Base-by-base conservation (phyloP, 2,888 invertebrate genomes). In the Stenodema calcarata region DNA sequence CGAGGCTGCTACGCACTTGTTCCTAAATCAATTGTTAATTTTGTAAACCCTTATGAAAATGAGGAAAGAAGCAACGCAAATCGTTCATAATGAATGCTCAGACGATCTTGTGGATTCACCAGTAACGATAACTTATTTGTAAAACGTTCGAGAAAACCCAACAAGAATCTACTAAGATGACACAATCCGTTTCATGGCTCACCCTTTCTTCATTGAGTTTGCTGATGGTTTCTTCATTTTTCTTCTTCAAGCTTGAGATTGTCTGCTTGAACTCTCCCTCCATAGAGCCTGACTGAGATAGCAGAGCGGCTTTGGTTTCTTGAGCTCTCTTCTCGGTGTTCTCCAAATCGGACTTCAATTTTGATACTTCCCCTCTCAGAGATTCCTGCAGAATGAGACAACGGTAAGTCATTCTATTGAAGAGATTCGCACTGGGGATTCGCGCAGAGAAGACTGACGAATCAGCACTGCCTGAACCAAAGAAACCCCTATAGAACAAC, bases 241-340 rank as follows among this genome's bases (percentile, higher is more conserved):
- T 94, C 82, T 94, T 93, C 90, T 95, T 95, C 42, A 96, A 91
- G 90, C 94, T 95, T 18, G 93, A 91, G 78, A 96, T 93, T 85
- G 95, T 94, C 90, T 95, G 95, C 89, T 95, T 94, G 89, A 95
- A 96, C 90, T 96, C 96, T 0, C 94, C 94, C 91, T 96, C 96
- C 89, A 96, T 95, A 89, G 95, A 94, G 12, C 95, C 95, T 0
- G 95, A 93, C 83, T 95, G 94, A 90, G 96, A 95, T 0, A 94
- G 92, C 90, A 96, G 91, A 78, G 93, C 93, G 87, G 93, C 94
- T 90, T 95, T 95, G 0, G 95, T 94, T 44, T 95, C 95, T 70
- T 92, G 92, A 88, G 93, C 92, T 86, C 93, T 92, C 89, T 94
- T 94, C 88, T 96, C 96, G 76, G 94, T 94, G 89, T 93, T 93